These are phyloP conservation scores for Chlamydotis undulata DNA, from an alignment of 2,113 vertebrate genomes.

Conservation along the genomic window DNA sequence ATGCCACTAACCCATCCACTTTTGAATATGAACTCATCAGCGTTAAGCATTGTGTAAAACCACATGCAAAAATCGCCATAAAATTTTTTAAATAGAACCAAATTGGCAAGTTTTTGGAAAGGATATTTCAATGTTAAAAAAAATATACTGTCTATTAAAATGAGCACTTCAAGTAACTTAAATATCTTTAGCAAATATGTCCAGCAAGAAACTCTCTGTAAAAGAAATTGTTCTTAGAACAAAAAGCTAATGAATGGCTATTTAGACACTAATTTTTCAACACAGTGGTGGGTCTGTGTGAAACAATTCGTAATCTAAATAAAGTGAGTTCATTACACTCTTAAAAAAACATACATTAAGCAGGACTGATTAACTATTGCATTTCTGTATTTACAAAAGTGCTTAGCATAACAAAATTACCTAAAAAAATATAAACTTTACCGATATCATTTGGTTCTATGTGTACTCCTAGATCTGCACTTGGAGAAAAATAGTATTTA, in stretches of 20 bases:
- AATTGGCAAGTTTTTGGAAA: slow-evolving; percentile 61
- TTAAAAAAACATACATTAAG: slow-evolving; percentile 64
- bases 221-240: slow-evolving; percentile 71
- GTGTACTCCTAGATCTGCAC: slow-evolving; percentile 66
- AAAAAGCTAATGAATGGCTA: slow-evolving; percentile 71
- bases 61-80: slow-evolving; percentile 61
- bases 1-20: slow-evolving; percentile 51
- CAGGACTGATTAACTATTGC: slow-evolving; percentile 56
- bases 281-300: slow-evolving; percentile 62
- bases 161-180: slow-evolving; percentile 77
- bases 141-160: slow-evolving; percentile 65
- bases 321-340: slow-evolving; percentile 40
- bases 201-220: slow-evolving; percentile 60
- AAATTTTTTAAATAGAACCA: slow-evolving; percentile 62
- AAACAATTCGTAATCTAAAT: slow-evolving; percentile 67
- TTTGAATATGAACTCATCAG: slow-evolving; percentile 53
- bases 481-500: slow-evolving; percentile 72
- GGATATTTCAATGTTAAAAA: slow-evolving; percentile 67
- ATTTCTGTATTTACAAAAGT: slow-evolving; percentile 78
- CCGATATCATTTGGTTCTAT: slow-evolving; percentile 74
- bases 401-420: slow-evolving; percentile 75
- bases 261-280: slow-evolving; percentile 69
- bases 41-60: slow-evolving; percentile 63
- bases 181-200: slow-evolving; percentile 70
- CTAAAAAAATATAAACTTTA: slow-evolving; percentile 79